phyloP scores from a whole-genome alignment of 1,140 invertebrate genomes.

The Wiebesia pumilae region DNA sequence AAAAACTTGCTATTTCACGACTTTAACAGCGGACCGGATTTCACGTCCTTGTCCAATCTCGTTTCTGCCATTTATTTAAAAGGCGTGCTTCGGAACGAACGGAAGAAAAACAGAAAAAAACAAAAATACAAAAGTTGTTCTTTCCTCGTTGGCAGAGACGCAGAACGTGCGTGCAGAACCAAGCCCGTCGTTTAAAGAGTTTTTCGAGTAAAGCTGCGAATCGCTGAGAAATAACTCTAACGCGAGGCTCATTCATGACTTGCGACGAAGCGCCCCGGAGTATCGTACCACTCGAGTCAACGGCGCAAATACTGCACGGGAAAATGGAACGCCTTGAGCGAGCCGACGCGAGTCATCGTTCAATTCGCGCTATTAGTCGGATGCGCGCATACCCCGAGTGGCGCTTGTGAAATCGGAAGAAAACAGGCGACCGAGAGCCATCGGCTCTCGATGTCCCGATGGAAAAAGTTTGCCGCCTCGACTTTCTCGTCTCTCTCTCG shows the following conservation, averaged over 20 bases:
- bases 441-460: neutral
- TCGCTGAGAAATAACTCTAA: neutral
- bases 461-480: neutral
- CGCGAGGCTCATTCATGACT: no score
- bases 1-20: neutral
- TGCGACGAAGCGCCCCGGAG: no score
- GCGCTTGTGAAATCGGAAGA: neutral
- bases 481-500: neutral
- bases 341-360: no score
- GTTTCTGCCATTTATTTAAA: neutral
- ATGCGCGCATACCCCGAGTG: neutral
- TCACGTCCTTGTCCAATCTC: neutral
- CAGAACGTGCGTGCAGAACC: neutral
- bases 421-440: no score
- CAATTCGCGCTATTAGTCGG: no score
- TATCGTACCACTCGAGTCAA: no score
- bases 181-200: no score
- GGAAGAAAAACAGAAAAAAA: neutral
- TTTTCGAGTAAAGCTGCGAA: no score
- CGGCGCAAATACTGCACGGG: no score
- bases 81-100: neutral
- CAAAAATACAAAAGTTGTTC: neutral
- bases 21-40: neutral
- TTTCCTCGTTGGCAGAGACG: neutral
- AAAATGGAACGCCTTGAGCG: no score